Conservation (phyloP, 2,888 invertebrate species). For the Brachycybe producta region DNA sequence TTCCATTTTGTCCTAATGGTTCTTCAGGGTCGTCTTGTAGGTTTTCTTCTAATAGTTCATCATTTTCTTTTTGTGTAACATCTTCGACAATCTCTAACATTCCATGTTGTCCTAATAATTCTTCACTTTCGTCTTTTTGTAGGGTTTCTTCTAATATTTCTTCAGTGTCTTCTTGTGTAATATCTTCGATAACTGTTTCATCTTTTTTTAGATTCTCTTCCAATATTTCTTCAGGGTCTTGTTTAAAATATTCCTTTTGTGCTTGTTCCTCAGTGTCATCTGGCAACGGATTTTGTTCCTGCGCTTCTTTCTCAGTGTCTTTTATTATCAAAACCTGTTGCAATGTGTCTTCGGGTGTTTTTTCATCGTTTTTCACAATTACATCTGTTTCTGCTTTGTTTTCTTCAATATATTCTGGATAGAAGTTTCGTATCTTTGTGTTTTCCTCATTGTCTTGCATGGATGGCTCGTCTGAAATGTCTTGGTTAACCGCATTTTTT, state of each 20-base stretch:
- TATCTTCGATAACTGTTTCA: conserved; percentile 4
- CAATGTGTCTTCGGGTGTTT: no score
- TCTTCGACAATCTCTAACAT: not conserved
- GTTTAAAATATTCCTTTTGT: conserved; percentile 1
- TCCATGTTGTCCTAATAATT: not conserved
- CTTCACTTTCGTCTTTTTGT: not conserved
- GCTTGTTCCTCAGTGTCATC: not conserved
- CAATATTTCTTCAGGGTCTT: no score
- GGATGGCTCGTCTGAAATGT: no score
- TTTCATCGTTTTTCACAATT: no score
- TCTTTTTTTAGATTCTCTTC: not conserved
- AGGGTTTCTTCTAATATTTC: not conserved
- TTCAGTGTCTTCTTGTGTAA: not conserved
- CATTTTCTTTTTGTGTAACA: not conserved
- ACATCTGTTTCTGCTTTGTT: no score
- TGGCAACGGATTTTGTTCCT: not conserved
- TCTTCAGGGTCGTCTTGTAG: no score
- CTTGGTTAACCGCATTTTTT: no score
- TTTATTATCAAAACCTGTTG: not conserved
- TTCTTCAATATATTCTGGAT: no score
- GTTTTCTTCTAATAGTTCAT: not conserved
- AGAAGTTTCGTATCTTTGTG: no score
- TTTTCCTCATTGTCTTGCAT: no score
- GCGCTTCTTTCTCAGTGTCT: not conserved
- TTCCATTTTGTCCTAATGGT: no score